Evolutionary conservation across 2,888 invertebrate species (phyloP).

Genomic region (Amblyjoppa proteus): DNA sequence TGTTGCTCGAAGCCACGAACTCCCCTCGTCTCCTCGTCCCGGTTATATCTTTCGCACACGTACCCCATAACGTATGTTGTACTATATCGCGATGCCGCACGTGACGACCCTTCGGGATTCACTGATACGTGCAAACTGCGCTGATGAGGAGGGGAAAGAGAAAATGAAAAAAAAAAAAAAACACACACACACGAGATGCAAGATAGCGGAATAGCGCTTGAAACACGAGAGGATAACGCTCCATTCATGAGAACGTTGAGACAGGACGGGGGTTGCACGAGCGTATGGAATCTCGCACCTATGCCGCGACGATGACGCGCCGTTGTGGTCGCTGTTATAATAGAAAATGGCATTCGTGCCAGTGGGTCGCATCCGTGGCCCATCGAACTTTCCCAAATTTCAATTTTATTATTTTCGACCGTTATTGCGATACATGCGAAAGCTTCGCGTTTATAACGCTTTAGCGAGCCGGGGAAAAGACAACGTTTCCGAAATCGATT

Average conservation of each 20-base stretch:
- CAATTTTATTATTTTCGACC: background rate
- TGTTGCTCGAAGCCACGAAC: slow-evolving; percentile 36
- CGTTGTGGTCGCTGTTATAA: slow-evolving; percentile 72
- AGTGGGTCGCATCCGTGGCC: slow-evolving; percentile 81
- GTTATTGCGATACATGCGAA: background rate
- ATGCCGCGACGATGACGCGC: background rate
- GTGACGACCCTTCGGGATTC: slow-evolving; percentile 8
- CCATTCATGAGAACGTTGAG: slow-evolving; percentile 21
- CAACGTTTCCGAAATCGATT: too few species aligned
- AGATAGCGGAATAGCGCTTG: slow-evolving; percentile 14
- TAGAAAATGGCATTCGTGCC: slow-evolving; percentile 80
- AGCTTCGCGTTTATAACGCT: background rate
- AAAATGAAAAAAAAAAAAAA: background rate
- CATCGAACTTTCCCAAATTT: slow-evolving; percentile 70
- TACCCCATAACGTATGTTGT: background rate
- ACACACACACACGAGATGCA: slow-evolving; percentile 32
- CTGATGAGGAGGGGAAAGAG: background rate
- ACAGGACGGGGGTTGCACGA: background rate
- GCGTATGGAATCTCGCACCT: slow-evolving; percentile 32
- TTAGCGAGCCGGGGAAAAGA: background rate
- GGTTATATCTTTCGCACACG: slow-evolving; percentile 17
- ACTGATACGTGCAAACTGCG: slow-evolving; percentile 16
- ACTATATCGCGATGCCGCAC: slow-evolving; percentile 31
- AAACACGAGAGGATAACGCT: background rate
- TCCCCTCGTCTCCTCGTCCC: slow-evolving; percentile 11